phyloP scores from a whole-genome alignment of 2,888 invertebrate genomes.

The Acanthacorydalis orientalis region DNA sequence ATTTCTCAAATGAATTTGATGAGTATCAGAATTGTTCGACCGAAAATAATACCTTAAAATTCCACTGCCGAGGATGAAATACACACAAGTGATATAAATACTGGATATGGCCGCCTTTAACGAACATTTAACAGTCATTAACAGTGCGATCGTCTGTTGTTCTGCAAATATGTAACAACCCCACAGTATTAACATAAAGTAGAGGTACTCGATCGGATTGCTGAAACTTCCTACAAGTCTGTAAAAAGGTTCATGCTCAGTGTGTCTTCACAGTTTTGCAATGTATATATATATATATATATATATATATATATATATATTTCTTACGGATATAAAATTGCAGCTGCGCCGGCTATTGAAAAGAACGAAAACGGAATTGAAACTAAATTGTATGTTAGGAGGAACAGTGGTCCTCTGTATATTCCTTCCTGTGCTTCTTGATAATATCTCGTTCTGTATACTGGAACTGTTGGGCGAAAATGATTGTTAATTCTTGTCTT shows the following conservation, averaged over 20 bases:
- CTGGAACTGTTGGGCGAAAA: slow-evolving; percentile 41
- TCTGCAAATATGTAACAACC: slow-evolving; percentile 73
- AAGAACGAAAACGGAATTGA: slow-evolving; percentile 70
- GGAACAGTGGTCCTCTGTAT: slow-evolving; percentile 71
- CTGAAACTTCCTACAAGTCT: slow-evolving; percentile 40
- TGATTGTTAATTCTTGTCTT: no score
- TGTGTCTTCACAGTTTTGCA: no score
- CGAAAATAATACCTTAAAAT: slow-evolving; percentile 61
- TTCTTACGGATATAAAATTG: slow-evolving; percentile 56
- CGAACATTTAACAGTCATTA: slow-evolving; percentile 65
- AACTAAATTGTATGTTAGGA: slow-evolving; percentile 65
- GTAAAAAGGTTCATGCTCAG: no score
- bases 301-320: neutral
- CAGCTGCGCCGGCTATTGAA: slow-evolving; percentile 52
- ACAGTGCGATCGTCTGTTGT: slow-evolving; percentile 64
- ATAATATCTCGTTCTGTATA: slow-evolving; percentile 78
- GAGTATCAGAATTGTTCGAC: no score
- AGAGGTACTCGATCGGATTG: slow-evolving; percentile 40
- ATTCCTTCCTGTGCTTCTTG: slow-evolving; percentile 81
- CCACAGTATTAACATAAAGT: slow-evolving; percentile 60
- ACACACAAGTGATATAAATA: slow-evolving; percentile 59
- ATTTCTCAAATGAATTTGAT: no score
- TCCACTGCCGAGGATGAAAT: slow-evolving; percentile 54
- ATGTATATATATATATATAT: neutral
- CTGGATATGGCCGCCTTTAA: slow-evolving; percentile 62